Conservation (phyloP, 2,113 vertebrate species). For the Ameiurus melas region DNA sequence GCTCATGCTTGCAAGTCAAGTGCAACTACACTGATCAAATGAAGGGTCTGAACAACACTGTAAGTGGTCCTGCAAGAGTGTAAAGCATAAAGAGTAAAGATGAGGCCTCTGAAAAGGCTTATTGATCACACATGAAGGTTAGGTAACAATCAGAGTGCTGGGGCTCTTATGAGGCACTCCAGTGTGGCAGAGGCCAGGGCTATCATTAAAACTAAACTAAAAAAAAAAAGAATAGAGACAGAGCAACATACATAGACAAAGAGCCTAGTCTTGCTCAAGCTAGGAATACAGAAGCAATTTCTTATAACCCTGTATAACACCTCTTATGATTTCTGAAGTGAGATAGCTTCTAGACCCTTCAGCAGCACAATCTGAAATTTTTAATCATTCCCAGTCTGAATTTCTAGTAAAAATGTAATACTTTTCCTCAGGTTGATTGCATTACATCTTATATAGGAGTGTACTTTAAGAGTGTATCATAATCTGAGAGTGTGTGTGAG, state of each 20-base stretch:
- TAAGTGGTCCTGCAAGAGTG: constrained; percentile 60
- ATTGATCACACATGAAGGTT: constrained; percentile 74
- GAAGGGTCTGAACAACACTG: constrained; percentile 64
- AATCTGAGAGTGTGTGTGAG: neutral
- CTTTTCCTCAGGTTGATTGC: neutral
- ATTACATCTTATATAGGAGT: neutral
- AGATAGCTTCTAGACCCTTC: neutral
- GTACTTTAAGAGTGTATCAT: neutral
- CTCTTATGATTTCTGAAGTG: neutral
- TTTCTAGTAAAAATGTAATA: neutral
- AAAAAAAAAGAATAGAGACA: neutral
- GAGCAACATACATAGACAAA: neutral
- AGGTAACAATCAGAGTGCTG: constrained; percentile 64
- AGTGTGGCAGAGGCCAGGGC: constrained; percentile 49
- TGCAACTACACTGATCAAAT: constrained; percentile 62
- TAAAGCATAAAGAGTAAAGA: constrained; percentile 65
- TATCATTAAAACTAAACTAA: constrained; percentile 36
- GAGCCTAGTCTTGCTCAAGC: constrained; percentile 44
- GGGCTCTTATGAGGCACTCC: constrained; percentile 59
- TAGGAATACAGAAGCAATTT: neutral
- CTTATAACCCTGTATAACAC: neutral
- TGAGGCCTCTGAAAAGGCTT: constrained; percentile 59
- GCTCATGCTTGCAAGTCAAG: constrained; percentile 10
- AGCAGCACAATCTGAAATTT: neutral
- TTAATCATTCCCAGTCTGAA: neutral